A percentile compares a stretch with the other conserved stretches of the same genome.
phyloP scores from a whole-genome alignment of 2,888 invertebrate genomes.

The Metopia argyrocephala region DNA sequence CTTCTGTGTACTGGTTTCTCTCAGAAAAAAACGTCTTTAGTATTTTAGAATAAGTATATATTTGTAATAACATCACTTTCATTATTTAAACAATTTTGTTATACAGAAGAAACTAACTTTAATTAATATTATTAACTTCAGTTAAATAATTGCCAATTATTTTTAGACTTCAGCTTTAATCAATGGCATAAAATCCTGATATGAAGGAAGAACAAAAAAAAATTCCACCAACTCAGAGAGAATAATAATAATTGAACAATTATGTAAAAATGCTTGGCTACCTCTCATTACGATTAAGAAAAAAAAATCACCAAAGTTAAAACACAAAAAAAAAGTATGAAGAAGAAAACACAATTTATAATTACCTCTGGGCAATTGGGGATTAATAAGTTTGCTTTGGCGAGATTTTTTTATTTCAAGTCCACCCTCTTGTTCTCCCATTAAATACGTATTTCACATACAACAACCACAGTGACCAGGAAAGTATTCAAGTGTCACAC shows the following conservation, averaged over 20 bases:
- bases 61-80: no score
- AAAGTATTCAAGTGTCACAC: slow-evolving; percentile 56
- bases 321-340: slow-evolving; percentile 30
- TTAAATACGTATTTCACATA: slow-evolving; percentile 28
- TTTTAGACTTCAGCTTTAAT: slow-evolving; percentile 4
- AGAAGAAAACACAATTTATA: slow-evolving; percentile 70
- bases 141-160: slow-evolving; percentile 27
- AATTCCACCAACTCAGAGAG: slow-evolving; percentile 42
- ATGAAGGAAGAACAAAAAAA: slow-evolving; percentile 5
- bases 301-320: slow-evolving; percentile 51
- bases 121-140: slow-evolving; percentile 8
- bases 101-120: no score
- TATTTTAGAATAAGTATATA: no score
- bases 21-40: no score
- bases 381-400: slow-evolving; percentile 69
- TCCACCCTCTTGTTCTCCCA: neutral
- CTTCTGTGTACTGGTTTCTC: no score
- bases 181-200: neutral
- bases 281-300: slow-evolving; percentile 74
- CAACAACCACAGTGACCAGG: slow-evolving; percentile 52
- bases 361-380: slow-evolving; percentile 75
- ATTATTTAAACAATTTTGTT: no score
- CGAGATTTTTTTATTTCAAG: slow-evolving; percentile 50
- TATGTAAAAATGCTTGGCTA: slow-evolving; percentile 76
- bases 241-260: slow-evolving; percentile 75